These are phyloP conservation scores for Latrodectus elegans DNA, from an alignment of 2,888 invertebrate genomes.

Conservation along the genomic window DNA sequence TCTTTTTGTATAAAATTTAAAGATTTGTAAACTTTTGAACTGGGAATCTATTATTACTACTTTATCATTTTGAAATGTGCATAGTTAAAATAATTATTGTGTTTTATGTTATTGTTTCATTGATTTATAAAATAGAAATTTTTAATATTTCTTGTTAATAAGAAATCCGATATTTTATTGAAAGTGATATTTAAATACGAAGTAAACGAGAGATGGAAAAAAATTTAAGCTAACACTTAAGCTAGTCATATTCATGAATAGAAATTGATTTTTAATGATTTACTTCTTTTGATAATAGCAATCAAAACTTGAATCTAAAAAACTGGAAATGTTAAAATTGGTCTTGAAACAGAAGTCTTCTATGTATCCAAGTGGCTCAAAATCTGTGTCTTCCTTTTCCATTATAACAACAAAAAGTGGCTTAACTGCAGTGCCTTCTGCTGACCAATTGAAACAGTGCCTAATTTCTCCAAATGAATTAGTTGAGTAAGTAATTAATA, in stretches of 20 bases:
- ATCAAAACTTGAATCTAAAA: conserved; percentile 23
- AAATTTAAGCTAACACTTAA: too few species aligned
- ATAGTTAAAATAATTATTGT: too few species aligned
- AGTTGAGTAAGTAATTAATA: conserved; percentile 15
- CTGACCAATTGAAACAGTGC: conserved; percentile 15
- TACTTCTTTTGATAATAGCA: conserved; percentile 19
- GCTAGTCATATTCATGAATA: too few species aligned
- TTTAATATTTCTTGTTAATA: too few species aligned
- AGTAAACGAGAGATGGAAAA: too few species aligned
- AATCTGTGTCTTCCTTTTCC: conserved; percentile 27
- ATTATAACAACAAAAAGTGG: conserved; percentile 48
- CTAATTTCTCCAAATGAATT: conserved; percentile 31
- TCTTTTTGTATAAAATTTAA: not conserved
- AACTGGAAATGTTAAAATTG: conserved; percentile 24
- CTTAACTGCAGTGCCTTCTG: conserved; percentile 13
- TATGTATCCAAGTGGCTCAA: conserved; percentile 19
- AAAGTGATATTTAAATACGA: too few species aligned
- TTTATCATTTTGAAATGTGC: too few species aligned
- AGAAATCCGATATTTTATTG: too few species aligned
- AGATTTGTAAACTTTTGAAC: not conserved
- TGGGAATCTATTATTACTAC: too few species aligned
- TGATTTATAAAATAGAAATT: too few species aligned
- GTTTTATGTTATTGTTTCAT: too few species aligned
- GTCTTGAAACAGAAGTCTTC: conserved; percentile 19
- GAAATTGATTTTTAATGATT: not conserved